These are phyloP conservation scores for Falco biarmicus DNA, from an alignment of 2,797 vertebrate genomes.

Conservation along the genomic window DNA sequence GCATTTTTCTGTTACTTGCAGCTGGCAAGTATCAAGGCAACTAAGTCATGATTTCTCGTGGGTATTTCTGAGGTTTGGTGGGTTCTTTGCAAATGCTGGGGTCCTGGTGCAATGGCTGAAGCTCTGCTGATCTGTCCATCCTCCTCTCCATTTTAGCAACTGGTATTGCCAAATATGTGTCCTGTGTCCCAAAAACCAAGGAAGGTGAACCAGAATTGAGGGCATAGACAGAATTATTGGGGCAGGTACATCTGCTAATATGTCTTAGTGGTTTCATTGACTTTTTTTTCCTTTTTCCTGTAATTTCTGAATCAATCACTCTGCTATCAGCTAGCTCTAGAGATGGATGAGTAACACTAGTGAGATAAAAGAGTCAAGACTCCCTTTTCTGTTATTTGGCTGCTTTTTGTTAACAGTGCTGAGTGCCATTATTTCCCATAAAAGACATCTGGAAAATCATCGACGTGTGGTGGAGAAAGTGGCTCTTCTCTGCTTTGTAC, in stretches of 20 bases:
- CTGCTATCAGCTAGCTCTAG: slow-evolving; percentile 48
- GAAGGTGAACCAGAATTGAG: rapidly evolving
- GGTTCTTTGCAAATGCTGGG: background rate
- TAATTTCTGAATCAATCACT: slow-evolving; percentile 48
- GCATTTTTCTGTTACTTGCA: background rate
- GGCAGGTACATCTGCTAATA: slow-evolving; percentile 24
- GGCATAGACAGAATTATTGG: background rate
- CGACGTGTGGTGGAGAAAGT: slow-evolving; percentile 38
- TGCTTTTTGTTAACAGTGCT: slow-evolving; percentile 59
- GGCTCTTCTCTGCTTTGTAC: slow-evolving; percentile 45
- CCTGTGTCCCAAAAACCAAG: background rate
- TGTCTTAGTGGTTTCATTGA: background rate
- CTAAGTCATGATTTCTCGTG: background rate
- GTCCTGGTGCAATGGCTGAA: background rate
- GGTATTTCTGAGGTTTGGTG: background rate
- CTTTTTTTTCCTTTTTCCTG: background rate
- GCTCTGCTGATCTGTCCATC: background rate
- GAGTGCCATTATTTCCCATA: slow-evolving; percentile 53
- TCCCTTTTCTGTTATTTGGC: slow-evolving; percentile 58
- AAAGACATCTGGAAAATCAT: slow-evolving; percentile 61
- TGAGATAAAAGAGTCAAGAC: slow-evolving; percentile 62
- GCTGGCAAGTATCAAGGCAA: background rate
- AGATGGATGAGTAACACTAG: slow-evolving; percentile 62
- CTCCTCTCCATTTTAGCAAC: background rate
- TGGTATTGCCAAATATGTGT: background rate